Percentiles rank a stretch among this genome's conserved stretches.
These are phyloP conservation scores for Drosophila orosa DNA, from an alignment of 1,140 invertebrate genomes.

Conservation along the genomic window DNA sequence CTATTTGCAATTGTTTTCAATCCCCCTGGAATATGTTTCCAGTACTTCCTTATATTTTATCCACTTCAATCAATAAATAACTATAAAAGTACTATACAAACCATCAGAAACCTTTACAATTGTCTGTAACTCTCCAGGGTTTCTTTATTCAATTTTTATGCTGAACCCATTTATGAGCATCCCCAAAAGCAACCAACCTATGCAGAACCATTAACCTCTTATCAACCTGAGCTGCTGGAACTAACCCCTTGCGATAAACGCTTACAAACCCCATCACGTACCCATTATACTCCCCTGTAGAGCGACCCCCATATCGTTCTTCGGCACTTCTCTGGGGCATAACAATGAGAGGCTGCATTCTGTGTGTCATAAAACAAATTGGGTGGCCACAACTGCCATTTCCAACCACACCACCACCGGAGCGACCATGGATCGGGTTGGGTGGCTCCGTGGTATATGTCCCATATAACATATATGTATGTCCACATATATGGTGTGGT, in stretches of 20 bases:
- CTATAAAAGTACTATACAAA: background rate
- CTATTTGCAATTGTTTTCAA: background rate
- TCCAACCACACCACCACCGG: constrained; percentile 37
- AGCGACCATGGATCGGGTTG: constrained; percentile 6
- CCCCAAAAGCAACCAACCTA: constrained; percentile 13
- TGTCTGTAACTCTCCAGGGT: background rate
- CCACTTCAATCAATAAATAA: background rate
- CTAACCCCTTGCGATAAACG: constrained; percentile 27
- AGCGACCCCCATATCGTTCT: constrained; percentile 36
- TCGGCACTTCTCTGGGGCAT: constrained; percentile 47
- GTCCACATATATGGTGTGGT: background rate
- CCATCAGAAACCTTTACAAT: background rate
- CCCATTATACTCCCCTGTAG: constrained; percentile 23
- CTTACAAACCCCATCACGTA: constrained; percentile 43
- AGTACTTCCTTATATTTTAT: background rate
- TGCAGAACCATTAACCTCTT: constrained; percentile 20
- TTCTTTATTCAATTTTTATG: constrained; percentile 24
- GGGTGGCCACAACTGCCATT: constrained; percentile 64
- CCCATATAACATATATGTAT: constrained; percentile 12
- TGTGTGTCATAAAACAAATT: constrained; percentile 77
- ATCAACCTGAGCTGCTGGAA: constrained; percentile 20
- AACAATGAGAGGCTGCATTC: constrained; percentile 54
- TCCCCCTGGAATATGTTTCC: background rate
- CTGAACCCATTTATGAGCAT: constrained; percentile 14
- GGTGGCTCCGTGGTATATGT: constrained; percentile 7